Evolutionary conservation across 2,888 invertebrate species (phyloP).

Genomic region (Meandrusa payeni): DNA sequence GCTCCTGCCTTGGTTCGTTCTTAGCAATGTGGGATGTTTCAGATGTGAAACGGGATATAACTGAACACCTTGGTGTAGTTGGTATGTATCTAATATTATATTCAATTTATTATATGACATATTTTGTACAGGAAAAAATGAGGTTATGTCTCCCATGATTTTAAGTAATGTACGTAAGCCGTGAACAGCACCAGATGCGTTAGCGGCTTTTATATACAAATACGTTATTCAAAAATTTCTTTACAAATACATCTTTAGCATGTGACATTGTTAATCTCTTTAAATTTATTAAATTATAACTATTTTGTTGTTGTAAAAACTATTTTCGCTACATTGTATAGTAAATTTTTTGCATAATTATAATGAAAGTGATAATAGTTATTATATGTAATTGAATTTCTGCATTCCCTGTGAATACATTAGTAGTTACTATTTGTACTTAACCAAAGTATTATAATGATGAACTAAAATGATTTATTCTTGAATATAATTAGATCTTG

Average conservation of each 20-base stretch:
- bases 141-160: too few relatives aligned
- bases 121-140: too few relatives aligned
- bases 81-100: conserved; percentile 71
- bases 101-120: too few relatives aligned
- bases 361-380: conserved; percentile 26
- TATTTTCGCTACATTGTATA: neutral
- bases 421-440: conserved; percentile 21
- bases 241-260: too few relatives aligned
- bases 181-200: too few relatives aligned
- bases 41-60: conserved; percentile 95
- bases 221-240: too few relatives aligned
- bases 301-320: neutral
- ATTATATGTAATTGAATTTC: conserved; percentile 17
- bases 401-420: conserved; percentile 25
- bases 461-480: conserved; percentile 1
- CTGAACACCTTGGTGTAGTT: conserved; percentile 95
- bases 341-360: conserved; percentile 13
- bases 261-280: too few relatives aligned
- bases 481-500: conserved; percentile 1
- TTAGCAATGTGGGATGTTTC: conserved; percentile 98
- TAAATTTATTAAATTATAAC: too few relatives aligned
- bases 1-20: conserved; percentile 88
- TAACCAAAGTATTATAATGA: conserved; percentile 25
- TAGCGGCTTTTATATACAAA: too few relatives aligned
- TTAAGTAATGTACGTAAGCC: too few relatives aligned